Evolutionary conservation across 2,888 invertebrate species (phyloP).

Genomic region (Meloe dianella): DNA sequence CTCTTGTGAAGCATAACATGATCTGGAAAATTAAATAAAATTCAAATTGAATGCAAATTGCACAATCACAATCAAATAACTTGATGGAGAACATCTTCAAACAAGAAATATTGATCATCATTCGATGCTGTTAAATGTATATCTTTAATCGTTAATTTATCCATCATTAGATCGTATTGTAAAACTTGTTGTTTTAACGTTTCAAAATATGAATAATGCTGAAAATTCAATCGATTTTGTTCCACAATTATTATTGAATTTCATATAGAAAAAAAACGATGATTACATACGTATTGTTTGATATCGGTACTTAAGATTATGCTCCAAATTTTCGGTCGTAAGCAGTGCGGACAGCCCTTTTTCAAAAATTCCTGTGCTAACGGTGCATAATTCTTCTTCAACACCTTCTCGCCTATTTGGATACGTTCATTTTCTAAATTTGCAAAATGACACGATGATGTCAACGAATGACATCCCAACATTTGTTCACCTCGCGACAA

Average conservation of each 20-base stretch:
- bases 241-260: not conserved
- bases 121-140: conserved; percentile 95
- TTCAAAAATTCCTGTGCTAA: conserved; percentile 90
- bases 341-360: conserved; percentile 78
- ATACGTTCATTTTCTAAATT: conserved; percentile 74
- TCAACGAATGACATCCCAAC: conserved; percentile 71
- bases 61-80: conserved; percentile 63
- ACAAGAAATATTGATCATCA: conserved; percentile 97
- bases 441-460: conserved; percentile 64
- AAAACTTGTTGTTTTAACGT: conserved; percentile 82
- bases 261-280: conserved; percentile 37
- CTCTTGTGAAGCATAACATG: conserved; percentile 90
- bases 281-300: conserved; percentile 71
- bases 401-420: conserved; percentile 77
- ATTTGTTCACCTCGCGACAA: conserved; percentile 80
- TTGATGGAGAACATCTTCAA: conserved; percentile 94
- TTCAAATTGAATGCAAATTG: no score
- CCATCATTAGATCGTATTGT: conserved; percentile 90
- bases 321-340: conserved; percentile 85
- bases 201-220: conserved; percentile 80
- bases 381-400: conserved; percentile 81
- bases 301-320: conserved; percentile 83
- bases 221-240: conserved; percentile 39
- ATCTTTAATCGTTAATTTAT: conserved; percentile 94
- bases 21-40: conserved; percentile 65